phyloP scores from a whole-genome alignment of 2,888 invertebrate genomes.

The Acanthosepion lycidas region DNA sequence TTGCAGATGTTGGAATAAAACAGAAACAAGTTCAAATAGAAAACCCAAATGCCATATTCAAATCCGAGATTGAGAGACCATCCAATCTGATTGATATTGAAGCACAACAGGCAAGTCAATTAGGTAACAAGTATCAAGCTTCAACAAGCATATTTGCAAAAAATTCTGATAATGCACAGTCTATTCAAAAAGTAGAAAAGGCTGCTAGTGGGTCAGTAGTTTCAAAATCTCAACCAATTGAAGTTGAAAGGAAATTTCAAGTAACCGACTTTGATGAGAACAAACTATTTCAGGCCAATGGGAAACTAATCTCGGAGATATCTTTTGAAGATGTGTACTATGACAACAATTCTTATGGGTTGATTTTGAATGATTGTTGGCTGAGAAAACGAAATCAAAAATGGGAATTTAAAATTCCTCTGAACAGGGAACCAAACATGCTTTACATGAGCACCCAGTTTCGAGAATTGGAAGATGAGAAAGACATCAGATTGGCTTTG shows the following conservation, averaged over 20 bases:
- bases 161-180: background rate
- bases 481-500: slow-evolving; percentile 55
- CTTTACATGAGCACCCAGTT: slow-evolving; percentile 53
- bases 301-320: slow-evolving; percentile 58
- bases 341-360: slow-evolving; percentile 61
- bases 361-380: slow-evolving; percentile 67
- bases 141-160: background rate
- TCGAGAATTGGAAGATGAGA: slow-evolving; percentile 58
- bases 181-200: background rate
- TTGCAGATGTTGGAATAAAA: background rate
- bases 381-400: slow-evolving; percentile 62
- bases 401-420: slow-evolving; percentile 64
- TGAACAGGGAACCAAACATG: background rate
- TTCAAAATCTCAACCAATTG: slow-evolving; percentile 54
- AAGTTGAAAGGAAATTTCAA: slow-evolving; percentile 66
- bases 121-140: background rate
- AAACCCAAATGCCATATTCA: background rate
- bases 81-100: background rate
- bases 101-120: background rate
- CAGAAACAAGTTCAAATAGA: background rate
- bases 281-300: slow-evolving; percentile 61
- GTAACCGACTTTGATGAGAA: slow-evolving; percentile 58
- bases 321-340: slow-evolving; percentile 65
- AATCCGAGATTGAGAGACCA: background rate
- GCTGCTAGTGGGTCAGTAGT: background rate